Evolutionary conservation across 2,113 vertebrate genomes (phyloP).

Genomic region (Elgaria multicarinata): DNA sequence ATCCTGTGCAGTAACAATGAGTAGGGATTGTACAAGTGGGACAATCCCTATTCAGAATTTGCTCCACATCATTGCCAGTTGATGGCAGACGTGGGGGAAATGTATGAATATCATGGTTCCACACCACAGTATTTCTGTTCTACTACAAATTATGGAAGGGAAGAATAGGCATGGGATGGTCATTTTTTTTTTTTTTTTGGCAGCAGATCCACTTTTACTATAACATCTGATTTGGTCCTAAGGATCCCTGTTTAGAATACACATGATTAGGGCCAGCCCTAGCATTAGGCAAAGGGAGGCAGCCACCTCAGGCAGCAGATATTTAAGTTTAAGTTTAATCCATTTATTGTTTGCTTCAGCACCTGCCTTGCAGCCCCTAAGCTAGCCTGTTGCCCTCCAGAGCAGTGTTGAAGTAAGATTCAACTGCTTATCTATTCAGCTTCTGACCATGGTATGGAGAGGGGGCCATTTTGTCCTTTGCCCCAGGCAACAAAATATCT

Average conservation of each 20-base stretch:
- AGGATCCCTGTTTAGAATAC: background rate
- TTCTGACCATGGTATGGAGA: too few relatives aligned
- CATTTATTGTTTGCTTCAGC: background rate
- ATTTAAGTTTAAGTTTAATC: background rate
- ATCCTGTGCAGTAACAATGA: background rate
- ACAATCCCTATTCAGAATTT: background rate
- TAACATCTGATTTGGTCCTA: background rate
- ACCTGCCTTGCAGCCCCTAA: background rate
- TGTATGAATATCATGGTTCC: background rate
- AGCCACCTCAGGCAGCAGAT: background rate
- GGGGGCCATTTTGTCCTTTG: too few relatives aligned
- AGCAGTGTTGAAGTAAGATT: too few relatives aligned
- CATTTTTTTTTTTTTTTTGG: too few relatives aligned
- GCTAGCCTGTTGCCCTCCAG: background rate
- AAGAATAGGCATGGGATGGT: too few relatives aligned
- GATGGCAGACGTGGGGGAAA: background rate
- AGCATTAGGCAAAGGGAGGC: background rate
- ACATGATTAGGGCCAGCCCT: background rate
- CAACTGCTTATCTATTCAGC: too few relatives aligned
- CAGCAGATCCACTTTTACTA: background rate
- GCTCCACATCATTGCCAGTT: background rate
- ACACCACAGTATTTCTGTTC: background rate
- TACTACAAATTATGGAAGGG: background rate
- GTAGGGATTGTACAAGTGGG: too few relatives aligned
- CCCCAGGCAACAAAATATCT: background rate